Evolutionary conservation across 2,888 invertebrate species (phyloP), one percentile per base, ranked within the genome.

Genomic region (Anthrax anthrax): DNA sequence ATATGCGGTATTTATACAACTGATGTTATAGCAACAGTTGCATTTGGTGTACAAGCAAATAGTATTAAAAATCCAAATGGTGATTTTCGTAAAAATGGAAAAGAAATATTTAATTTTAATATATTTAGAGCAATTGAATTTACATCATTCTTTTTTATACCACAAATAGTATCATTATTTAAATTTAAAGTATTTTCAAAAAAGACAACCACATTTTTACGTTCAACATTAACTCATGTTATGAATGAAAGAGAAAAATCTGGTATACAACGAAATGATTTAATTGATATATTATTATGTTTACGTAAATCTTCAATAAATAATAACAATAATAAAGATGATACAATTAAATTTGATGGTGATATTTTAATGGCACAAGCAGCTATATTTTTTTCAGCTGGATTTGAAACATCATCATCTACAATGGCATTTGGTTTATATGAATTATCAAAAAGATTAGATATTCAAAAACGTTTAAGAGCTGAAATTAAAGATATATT

Each of bases 201-300:
- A 8, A 56, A 64, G 9, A 58, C 58, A 18, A 50, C 60, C 0
- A 50, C 54, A 12, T 74, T 72, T 48, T 44, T 76, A 8, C 58
- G 67, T 1, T 49, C 49, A 0, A 58, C 62, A 1, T 67, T 74
- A 4, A 60, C 58, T 49, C 59, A 65, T 3, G 68, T 70, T 0
- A 67, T 74, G 39, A 43, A 56, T 1, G 60, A 68, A 13, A 60
- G 75, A 4, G 63, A 67, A 43, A 55, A 61, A 13, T 62, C 60
- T 5, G 69, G 65, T 6, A 43, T 52, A 0, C 57, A 58, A 12
- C 60, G 72, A 12, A 65, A 70, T 43, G 75, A 75, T 56, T 62
- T 75, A 2, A 65, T 75, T 38, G 74, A 75, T 52, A 53, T 71
- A 5, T 54, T 75, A 13, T 58, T 74, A 36, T 62, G 64, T 2